Conservation (phyloP, 2,113 vertebrate species). For the Microtus montanus region DNA sequence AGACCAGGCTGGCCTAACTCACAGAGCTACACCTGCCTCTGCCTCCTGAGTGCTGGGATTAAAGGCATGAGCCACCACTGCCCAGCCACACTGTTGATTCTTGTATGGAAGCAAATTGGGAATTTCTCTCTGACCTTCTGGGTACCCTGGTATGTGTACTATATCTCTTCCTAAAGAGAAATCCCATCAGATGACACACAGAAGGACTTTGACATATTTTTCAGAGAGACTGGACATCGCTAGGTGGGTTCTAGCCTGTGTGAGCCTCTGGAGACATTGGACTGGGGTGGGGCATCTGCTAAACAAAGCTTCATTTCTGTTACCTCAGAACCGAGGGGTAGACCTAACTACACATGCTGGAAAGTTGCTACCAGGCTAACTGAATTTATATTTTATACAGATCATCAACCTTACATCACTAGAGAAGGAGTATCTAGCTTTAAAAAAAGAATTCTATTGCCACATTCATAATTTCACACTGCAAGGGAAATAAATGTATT, state of each 20-base stretch:
- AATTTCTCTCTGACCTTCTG: background rate
- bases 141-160: background rate
- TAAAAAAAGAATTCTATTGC: conserved; percentile 41
- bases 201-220: background rate
- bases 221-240: background rate
- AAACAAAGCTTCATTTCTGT: background rate
- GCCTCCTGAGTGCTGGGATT: too few relatives aligned
- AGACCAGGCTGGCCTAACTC: too few relatives aligned
- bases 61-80: too few relatives aligned
- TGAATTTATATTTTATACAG: conserved; percentile 33
- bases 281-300: background rate
- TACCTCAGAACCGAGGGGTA: background rate
- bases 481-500: conserved; percentile 54
- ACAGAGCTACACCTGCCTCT: too few relatives aligned
- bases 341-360: background rate
- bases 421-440: background rate
- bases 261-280: background rate
- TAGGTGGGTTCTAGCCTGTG: background rate
- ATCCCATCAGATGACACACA: background rate
- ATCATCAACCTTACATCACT: background rate
- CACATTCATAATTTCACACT: conserved; percentile 48
- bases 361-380: background rate
- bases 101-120: background rate
- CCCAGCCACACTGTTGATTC: background rate
- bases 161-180: background rate